Percentiles rank a stretch among this genome's conserved stretches.
Evolutionary conservation across 30 jellyfish, hydroid and myxozoan species (phyloP).

Genomic region (Turritopsis dohrnii): DNA sequence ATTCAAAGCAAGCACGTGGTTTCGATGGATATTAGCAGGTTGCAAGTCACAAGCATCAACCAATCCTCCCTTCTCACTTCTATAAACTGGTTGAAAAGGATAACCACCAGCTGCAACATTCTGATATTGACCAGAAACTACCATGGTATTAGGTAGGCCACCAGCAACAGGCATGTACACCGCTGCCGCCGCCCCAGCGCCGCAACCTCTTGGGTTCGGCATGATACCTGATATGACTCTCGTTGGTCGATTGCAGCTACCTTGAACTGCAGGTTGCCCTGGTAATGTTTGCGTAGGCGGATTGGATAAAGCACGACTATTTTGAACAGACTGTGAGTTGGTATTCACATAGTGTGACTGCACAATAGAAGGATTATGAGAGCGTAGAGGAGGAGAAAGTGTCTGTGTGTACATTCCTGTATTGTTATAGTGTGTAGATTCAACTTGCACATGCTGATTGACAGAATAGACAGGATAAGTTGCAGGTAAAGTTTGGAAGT

Average conservation of each 20-base stretch:
- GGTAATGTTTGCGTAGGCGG: background rate
- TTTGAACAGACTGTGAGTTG: constrained; percentile 16
- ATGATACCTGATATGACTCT: constrained; percentile 9
- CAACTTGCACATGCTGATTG: constrained; percentile 28
- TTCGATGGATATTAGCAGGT: background rate
- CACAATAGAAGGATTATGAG: background rate
- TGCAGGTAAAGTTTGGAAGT: background rate
- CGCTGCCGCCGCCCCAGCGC: background rate
- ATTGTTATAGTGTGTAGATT: constrained; percentile 5
- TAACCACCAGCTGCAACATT: constrained; percentile 7
- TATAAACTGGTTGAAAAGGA: background rate
- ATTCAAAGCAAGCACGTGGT: background rate
- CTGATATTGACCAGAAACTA: constrained; percentile 14
- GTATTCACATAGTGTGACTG: constrained; percentile 17
- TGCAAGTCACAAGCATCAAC: background rate
- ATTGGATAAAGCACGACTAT: background rate
- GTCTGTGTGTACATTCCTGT: constrained; percentile 15
- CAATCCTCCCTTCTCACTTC: constrained; percentile 1
- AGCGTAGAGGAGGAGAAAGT: constrained; percentile 27
- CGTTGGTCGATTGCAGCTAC: constrained; percentile 4
- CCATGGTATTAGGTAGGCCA: background rate
- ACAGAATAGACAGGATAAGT: constrained; percentile 21
- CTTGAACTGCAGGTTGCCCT: background rate
- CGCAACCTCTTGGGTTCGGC: constrained; percentile 10
- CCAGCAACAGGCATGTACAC: constrained; percentile 13